These are phyloP conservation scores for Drosophila nigritarsus DNA, from an alignment of 2,888 invertebrate species.

Conservation along the genomic window DNA sequence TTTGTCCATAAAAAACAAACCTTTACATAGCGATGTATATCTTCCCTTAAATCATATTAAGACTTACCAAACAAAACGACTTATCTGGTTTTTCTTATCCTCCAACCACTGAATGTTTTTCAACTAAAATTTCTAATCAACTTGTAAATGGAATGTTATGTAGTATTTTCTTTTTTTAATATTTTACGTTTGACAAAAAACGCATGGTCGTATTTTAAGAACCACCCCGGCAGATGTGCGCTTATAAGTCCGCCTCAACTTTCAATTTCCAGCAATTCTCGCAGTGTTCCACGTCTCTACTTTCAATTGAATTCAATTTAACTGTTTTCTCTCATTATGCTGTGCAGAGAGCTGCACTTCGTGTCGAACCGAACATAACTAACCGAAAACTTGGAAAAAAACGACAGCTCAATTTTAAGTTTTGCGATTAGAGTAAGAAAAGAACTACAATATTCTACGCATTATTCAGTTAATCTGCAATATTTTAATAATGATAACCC, in stretches of 20 bases:
- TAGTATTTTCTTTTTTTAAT: background rate
- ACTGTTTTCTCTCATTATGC: constrained; percentile 51
- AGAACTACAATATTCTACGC: background rate
- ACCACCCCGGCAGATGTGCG: background rate
- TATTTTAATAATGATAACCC: constrained; percentile 23
- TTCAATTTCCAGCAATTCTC: constrained; percentile 19
- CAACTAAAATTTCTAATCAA: constrained; percentile 3
- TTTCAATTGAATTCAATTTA: constrained; percentile 79
- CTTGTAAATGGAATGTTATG: background rate
- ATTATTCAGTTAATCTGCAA: constrained; percentile 11
- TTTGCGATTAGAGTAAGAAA: background rate
- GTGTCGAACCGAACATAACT: background rate
- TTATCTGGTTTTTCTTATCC: background rate
- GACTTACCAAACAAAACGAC: constrained; percentile 1
- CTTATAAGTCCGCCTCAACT: background rate
- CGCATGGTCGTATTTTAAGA: background rate
- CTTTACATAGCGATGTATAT: background rate
- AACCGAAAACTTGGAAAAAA: background rate
- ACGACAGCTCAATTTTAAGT: background rate
- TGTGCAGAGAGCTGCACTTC: constrained; percentile 2
- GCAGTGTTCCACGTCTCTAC: constrained; percentile 17
- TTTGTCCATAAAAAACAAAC: background rate
- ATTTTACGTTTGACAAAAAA: constrained; percentile 1
- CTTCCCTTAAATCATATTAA: background rate
- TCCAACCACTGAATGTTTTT: background rate